phyloP scores from a whole-genome alignment of 2,113 vertebrate genomes.

The Onychostoma macrolepis region DNA sequence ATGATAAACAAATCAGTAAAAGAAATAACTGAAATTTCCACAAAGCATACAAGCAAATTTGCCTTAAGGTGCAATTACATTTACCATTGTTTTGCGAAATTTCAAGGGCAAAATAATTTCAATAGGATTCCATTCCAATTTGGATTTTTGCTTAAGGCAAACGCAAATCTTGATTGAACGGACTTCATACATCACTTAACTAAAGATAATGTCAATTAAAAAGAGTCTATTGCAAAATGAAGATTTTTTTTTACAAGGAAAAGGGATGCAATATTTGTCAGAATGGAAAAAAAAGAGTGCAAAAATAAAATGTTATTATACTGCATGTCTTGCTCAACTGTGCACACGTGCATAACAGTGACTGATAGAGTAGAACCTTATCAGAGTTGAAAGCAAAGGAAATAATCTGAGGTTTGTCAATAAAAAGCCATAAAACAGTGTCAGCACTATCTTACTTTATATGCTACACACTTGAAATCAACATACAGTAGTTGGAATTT shows the following conservation, averaged over 20 bases:
- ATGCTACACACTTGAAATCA: background rate
- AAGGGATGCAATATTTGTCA: background rate
- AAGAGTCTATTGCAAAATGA: background rate
- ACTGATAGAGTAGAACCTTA: background rate
- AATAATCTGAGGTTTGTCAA: background rate
- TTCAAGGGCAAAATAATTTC: no score
- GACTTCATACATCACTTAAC: no score
- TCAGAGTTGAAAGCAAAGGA: background rate
- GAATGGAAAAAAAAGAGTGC: background rate
- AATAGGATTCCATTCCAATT: no score
- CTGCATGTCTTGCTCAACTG: background rate
- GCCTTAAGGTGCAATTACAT: no score
- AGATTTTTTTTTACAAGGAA: background rate
- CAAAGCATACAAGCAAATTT: no score
- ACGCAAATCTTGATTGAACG: no score
- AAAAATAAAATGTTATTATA: background rate
- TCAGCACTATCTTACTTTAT: background rate
- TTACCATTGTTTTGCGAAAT: no score
- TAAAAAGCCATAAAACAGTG: background rate
- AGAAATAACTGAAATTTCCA: no score
- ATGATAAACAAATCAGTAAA: no score
- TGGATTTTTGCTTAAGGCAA: no score
- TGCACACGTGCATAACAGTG: background rate
- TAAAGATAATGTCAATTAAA: background rate
- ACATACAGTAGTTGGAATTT: background rate